phyloP scores from a whole-genome alignment of 2,113 vertebrate species.

The Callithrix jacchus region DNA sequence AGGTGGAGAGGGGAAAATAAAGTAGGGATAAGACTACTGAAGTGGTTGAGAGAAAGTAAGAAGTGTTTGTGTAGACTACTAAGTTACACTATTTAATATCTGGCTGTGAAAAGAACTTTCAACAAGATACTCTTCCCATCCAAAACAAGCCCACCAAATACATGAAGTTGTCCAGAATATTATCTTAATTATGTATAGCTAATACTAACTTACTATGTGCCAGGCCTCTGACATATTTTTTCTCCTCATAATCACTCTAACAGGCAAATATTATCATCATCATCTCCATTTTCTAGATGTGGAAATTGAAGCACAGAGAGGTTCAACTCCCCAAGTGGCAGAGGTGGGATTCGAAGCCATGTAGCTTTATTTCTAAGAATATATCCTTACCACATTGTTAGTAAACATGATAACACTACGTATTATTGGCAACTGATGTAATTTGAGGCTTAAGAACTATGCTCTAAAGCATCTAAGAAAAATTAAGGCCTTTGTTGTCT shows the following conservation, averaged over 20 bases:
- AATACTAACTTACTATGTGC: conserved; percentile 14
- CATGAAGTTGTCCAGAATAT: not conserved
- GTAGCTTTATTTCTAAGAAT: conserved; percentile 25
- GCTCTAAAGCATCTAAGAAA: not conserved
- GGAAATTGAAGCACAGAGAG: conserved; percentile 22
- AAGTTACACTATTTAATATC: not conserved
- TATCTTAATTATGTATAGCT: not conserved
- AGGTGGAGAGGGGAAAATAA: not conserved
- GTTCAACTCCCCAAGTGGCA: not conserved
- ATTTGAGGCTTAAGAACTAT: not conserved
- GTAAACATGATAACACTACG: conserved; percentile 25
- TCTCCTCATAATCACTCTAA: conserved; percentile 21
- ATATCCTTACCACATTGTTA: not conserved
- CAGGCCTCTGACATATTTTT: not conserved
- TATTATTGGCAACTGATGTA: not conserved
- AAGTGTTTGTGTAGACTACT: not conserved
- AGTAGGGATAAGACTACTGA: not conserved
- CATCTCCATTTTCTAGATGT: not conserved
- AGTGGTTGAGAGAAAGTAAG: not conserved
- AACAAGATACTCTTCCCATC: not conserved
- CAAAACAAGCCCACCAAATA: not conserved
- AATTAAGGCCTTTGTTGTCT: conserved; percentile 23
- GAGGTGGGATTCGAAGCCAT: not conserved
- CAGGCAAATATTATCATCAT: conserved; percentile 6
- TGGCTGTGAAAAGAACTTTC: not conserved